Percentiles rank a stretch among this genome's conserved stretches.
Conservation (phyloP, 2,113 vertebrate genomes). For the Tachysurus fulvidraco region DNA sequence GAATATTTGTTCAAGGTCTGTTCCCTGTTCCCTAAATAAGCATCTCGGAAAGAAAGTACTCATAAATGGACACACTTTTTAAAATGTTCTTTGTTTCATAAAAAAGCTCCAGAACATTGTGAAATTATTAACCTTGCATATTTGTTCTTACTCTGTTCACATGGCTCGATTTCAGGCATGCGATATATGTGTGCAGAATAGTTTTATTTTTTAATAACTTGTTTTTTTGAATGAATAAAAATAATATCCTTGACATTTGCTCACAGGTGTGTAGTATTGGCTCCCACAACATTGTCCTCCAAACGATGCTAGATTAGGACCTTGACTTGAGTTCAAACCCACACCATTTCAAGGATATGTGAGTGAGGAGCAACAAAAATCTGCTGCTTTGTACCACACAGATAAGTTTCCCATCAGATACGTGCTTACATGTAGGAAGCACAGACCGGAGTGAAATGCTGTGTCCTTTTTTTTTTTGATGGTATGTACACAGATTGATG, state of each 20-base stretch:
- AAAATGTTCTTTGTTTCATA: constrained; percentile 2
- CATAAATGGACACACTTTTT: background rate
- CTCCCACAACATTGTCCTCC: background rate
- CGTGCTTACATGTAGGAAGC: background rate
- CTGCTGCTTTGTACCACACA: constrained; percentile 55
- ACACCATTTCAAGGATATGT: constrained; percentile 43
- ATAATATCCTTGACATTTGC: constrained; percentile 60
- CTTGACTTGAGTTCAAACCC: constrained; percentile 58
- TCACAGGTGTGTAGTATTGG: constrained; percentile 18
- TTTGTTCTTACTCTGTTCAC: background rate
- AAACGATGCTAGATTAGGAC: constrained; percentile 47
- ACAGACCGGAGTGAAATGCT: background rate
- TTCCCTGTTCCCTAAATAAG: background rate
- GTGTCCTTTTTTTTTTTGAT: constrained; percentile 1
- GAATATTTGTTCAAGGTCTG: constrained; percentile 11
- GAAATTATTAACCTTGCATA: background rate
- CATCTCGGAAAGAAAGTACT: background rate
- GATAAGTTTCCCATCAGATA: constrained; percentile 10
- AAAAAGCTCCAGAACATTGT: constrained; percentile 19
- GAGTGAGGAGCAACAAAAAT: constrained; percentile 44
- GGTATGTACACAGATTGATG: background rate
- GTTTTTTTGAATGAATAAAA: background rate
- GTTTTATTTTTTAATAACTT: background rate
- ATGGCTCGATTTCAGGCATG: background rate
- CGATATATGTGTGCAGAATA: background rate